Percentiles rank a stretch among this genome's conserved stretches.
phyloP scores from a whole-genome alignment of 2,797 vertebrate species.

The Ficedula albicollis region DNA sequence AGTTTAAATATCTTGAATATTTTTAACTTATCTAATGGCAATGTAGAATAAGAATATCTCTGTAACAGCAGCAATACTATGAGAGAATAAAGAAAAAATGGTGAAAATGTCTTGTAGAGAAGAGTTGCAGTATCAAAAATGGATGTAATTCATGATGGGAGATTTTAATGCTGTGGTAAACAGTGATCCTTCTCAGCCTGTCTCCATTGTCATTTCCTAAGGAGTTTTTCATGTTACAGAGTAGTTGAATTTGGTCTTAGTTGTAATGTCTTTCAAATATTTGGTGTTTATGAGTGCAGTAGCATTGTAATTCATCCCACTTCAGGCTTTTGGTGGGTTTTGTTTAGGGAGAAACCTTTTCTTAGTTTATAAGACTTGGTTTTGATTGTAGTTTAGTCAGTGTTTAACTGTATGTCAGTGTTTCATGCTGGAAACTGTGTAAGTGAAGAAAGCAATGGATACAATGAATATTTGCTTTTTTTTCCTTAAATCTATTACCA shows the following conservation, averaged over 20 bases:
- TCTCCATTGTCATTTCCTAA: background rate
- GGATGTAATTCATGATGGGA: background rate
- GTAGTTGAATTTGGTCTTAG: background rate
- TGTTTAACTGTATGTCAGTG: background rate
- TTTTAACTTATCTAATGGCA: background rate
- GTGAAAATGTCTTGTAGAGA: background rate
- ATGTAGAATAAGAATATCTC: background rate
- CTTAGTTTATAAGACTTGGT: background rate
- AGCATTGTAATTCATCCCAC: background rate
- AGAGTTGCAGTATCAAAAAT: background rate
- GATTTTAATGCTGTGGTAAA: background rate
- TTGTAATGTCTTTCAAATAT: background rate
- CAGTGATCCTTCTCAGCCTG: background rate
- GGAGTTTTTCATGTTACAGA: background rate
- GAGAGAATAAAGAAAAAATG: background rate
- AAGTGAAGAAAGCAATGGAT: background rate
- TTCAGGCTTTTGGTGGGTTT: background rate
- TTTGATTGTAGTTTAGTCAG: background rate
- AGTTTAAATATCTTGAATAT: background rate
- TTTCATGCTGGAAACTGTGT: background rate
- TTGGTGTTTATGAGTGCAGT: background rate
- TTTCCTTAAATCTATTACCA: rapidly evolving
- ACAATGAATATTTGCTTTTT: background rate
- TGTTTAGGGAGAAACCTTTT: background rate
- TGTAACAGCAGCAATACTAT: background rate